phyloP scores from a whole-genome alignment of 2,888 invertebrate species.

The Drosophila quasianomalipes region DNA sequence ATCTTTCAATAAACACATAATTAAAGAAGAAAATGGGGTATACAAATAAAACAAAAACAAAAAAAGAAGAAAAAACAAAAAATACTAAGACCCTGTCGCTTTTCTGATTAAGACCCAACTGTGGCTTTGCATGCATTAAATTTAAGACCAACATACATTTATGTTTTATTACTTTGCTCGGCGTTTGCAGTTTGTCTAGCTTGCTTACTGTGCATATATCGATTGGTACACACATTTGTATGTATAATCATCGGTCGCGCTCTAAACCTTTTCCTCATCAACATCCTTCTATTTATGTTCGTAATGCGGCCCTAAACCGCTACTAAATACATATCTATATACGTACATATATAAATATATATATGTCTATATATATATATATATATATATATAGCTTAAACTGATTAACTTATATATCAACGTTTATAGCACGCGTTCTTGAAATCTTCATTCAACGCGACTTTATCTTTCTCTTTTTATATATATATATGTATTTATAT shows the following conservation, averaged over 20 bases:
- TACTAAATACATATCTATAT: slow-evolving; percentile 43
- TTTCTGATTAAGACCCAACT: not conserved
- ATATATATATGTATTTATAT: slow-evolving; percentile 41
- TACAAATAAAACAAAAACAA: not conserved
- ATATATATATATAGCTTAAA: slow-evolving; percentile 56
- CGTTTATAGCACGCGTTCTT: slow-evolving; percentile 68
- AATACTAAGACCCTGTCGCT: slow-evolving; percentile 6
- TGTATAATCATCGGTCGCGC: slow-evolving; percentile 65
- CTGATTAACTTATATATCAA: slow-evolving; percentile 73
- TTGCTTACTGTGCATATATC: slow-evolving; percentile 23
- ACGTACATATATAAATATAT: slow-evolving; percentile 23
- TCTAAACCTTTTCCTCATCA: slow-evolving; percentile 59
- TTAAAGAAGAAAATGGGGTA: slow-evolving; percentile 2
- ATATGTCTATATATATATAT: slow-evolving; percentile 28
- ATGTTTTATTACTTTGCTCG: not conserved
- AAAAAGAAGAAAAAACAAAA: not conserved
- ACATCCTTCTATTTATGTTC: slow-evolving; percentile 36
- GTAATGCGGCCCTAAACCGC: slow-evolving; percentile 34
- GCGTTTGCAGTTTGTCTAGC: slow-evolving; percentile 33
- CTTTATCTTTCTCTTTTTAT: slow-evolving; percentile 41
- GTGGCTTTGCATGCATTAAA: not conserved
- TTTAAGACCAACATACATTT: not conserved
- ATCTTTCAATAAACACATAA: slow-evolving; percentile 11
- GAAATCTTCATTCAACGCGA: slow-evolving; percentile 61
- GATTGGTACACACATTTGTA: slow-evolving; percentile 23